phyloP scores from a whole-genome alignment of 2,113 vertebrate species.

The Xenopus borealis region DNA sequence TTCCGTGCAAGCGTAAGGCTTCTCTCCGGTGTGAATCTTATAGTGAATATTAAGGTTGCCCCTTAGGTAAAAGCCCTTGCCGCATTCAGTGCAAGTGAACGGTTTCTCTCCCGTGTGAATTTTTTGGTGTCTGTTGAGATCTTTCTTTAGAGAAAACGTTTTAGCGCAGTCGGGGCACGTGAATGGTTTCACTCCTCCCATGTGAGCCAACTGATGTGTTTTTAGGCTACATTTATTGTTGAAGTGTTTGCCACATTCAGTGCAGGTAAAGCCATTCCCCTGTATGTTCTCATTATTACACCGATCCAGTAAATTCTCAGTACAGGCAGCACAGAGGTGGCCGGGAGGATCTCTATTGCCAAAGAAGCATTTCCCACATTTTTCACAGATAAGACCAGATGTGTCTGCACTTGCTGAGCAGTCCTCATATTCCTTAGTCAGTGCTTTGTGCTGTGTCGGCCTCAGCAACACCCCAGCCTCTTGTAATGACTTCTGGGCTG shows the following conservation, averaged over 20 bases:
- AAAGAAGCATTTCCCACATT: too few relatives aligned
- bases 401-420: neutral
- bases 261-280: neutral
- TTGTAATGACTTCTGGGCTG: neutral
- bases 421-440: neutral
- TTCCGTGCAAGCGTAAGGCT: constrained; percentile 16
- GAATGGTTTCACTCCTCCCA: neutral
- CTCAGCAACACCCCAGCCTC: neutral
- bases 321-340: too few relatives aligned
- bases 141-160: neutral
- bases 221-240: constrained; percentile 2
- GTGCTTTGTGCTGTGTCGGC: neutral
- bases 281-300: too few relatives aligned
- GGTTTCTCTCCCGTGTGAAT: neutral
- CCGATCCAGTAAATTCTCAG: too few relatives aligned
- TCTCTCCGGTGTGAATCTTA: constrained; percentile 25
- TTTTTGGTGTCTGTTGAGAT: neutral
- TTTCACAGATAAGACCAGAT: too few relatives aligned
- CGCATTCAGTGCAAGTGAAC: constrained; percentile 14
- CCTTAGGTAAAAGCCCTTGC: constrained; percentile 6
- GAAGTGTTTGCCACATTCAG: constrained; percentile 45
- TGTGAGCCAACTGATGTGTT: constrained; percentile 29
- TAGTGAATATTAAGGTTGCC: constrained; percentile 21
- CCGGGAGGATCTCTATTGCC: too few relatives aligned
- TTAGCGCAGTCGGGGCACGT: constrained; percentile 85